These are phyloP conservation scores for Micrasema minimum DNA, from an alignment of 1,140 invertebrate species.

Conservation along the genomic window DNA sequence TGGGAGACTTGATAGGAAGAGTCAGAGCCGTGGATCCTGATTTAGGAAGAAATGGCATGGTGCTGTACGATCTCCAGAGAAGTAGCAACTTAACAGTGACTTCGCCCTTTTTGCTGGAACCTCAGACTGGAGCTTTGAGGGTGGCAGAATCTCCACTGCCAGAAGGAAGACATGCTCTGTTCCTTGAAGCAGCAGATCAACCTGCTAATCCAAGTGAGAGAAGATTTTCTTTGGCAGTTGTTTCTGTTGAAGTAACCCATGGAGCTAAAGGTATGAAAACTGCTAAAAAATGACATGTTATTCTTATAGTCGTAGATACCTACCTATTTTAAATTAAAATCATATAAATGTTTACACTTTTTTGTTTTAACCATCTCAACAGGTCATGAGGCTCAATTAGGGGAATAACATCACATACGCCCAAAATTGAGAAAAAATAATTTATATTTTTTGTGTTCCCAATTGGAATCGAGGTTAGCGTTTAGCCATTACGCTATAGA, in stretches of 20 bases:
- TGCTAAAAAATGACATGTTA: too few species aligned
- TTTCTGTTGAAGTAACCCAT: constrained; percentile 77
- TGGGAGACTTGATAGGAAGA: constrained; percentile 77
- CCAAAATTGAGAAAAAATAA: too few species aligned
- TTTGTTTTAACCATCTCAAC: too few species aligned
- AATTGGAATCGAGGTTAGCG: too few species aligned
- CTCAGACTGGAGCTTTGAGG: constrained; percentile 76
- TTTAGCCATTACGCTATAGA: too few species aligned
- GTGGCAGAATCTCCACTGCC: constrained; percentile 74
- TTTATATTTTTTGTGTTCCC: too few species aligned
- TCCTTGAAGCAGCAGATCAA: constrained; percentile 85
- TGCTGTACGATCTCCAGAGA: constrained; percentile 81
- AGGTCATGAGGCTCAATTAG: too few species aligned
- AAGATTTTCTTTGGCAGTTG: constrained; percentile 83
- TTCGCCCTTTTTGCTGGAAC: constrained; percentile 77
- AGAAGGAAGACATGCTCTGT: constrained; percentile 78
- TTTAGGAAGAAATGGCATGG: constrained; percentile 80
- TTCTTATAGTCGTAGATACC: too few species aligned
- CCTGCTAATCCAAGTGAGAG: constrained; percentile 83
- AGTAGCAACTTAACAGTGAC: constrained; percentile 73
- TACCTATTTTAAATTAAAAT: too few species aligned
- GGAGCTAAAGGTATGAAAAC: constrained; percentile 64
- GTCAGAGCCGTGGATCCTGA: constrained; percentile 85
- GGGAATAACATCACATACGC: too few species aligned
- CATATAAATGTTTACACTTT: too few species aligned